Conservation (phyloP, 2,113 vertebrate genomes). For the Astur gentilis region DNA sequence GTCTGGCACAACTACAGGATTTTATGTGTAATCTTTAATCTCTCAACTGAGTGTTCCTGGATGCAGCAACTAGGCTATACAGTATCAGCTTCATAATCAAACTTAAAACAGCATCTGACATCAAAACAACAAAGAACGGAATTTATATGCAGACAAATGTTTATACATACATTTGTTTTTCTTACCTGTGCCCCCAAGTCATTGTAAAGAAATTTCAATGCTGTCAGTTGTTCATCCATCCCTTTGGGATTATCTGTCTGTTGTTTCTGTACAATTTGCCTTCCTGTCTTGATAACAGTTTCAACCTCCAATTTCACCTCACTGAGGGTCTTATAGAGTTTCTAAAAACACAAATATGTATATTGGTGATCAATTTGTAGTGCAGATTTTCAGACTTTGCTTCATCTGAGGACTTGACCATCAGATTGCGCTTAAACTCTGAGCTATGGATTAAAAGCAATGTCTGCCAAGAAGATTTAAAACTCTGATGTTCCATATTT, state of each 20-base stretch:
- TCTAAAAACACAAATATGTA: conserved; percentile 70
- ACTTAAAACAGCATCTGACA: neutral
- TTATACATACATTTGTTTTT: neutral
- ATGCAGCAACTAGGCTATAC: neutral
- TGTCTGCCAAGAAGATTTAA: neutral
- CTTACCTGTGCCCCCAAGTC: conserved; percentile 92
- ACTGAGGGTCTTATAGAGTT: conserved; percentile 95
- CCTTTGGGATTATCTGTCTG: conserved; percentile 94
- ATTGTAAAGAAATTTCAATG: conserved; percentile 94
- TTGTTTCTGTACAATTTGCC: conserved; percentile 98
- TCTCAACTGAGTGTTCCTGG: neutral
- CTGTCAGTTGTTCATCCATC: conserved; percentile 95
- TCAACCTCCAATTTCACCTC: conserved; percentile 98
- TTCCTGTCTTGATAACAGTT: conserved; percentile 97
- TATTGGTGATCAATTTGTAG: neutral
- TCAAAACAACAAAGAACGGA: neutral
- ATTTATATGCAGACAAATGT: neutral
- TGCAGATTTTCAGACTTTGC: neutral
- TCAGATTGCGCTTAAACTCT: neutral
- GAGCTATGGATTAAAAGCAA: neutral
- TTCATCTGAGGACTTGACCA: neutral
- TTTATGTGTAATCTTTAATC: neutral
- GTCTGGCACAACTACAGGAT: neutral
- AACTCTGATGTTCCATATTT: neutral
- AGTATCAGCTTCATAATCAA: neutral